Evolutionary conservation across 2,888 invertebrate species (phyloP), one percentile per base, ranked within the genome.

Genomic region (Drosophila affinis): DNA sequence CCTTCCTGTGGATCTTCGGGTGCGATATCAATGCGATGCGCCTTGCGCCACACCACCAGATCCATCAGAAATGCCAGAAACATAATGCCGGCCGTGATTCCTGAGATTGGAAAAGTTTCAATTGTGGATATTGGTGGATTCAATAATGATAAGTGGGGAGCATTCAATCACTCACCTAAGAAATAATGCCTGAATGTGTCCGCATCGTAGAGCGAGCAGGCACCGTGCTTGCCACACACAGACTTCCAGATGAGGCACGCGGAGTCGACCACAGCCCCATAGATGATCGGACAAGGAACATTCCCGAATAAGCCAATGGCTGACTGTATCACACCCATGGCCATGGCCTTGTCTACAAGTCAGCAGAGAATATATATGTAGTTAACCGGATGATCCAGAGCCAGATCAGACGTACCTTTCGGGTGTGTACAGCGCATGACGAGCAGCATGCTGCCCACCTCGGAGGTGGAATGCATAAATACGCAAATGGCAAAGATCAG

Each of bases 221-320:
- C 97, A 69, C 97, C 97, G 81, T 95, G 93, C 88, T 95, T 94
- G 51, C 95, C 96, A 91, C 97, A 97, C 3, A 96, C 94, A 65
- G 94, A 94, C 92, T 97, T 97, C 94, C 98, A 97, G 81, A 97
- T 95, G 39, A 97, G 94, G 91, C 98, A 98, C 6, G 98, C 97
- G 2, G 97, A 97, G 93, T 98, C 98, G 62, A 98, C 96, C 5
- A 98, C 97, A 49, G 97, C 96, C 71, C 98, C 98, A 92, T 98
- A 98, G 81, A 98, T 95, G 82, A 98, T 97, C n/a, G 98, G 97
- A 92, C 98, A 98, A 82, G 98, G 98, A 89, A 98, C 97, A 93
- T 98, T 98, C 81, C 97, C 98, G 93, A 98, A 97, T 79, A 98
- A 94, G 65, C 98, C 98, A 77, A 98, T 97, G 64, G 98, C 97